phyloP scores from a whole-genome alignment of 2,888 invertebrate species.

The Aelia acuminata region DNA sequence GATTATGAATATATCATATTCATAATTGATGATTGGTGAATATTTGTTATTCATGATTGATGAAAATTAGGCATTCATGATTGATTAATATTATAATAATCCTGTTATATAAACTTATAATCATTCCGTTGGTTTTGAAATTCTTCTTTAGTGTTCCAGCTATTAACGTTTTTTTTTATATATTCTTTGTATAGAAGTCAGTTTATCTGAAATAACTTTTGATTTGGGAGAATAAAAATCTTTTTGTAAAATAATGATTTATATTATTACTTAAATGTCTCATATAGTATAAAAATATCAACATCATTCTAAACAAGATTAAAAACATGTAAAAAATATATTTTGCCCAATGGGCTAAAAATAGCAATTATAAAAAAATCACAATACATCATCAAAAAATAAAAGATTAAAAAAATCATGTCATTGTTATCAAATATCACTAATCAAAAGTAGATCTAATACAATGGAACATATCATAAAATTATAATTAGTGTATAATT shows the following conservation, averaged over 20 bases:
- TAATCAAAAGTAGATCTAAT: conserved; percentile 26
- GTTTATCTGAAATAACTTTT: no score
- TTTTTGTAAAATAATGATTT: not conserved
- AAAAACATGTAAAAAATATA: conserved; percentile 57
- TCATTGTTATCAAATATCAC: conserved; percentile 51
- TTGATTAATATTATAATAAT: no score
- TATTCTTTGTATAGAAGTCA: no score
- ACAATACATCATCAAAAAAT: not conserved
- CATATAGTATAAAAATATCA: conserved; percentile 54
- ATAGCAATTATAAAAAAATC: conserved; percentile 30
- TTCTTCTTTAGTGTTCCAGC: no score
- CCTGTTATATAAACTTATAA: no score
- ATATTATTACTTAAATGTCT: conserved; percentile 30
- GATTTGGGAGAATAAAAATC: not conserved
- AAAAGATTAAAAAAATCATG: conserved; percentile 46
- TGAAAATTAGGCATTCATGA: no score
- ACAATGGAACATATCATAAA: conserved; percentile 13
- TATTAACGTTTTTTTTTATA: no score
- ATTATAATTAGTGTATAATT: conserved; percentile 19
- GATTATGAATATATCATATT: no score
- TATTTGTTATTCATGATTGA: no score
- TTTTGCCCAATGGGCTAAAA: conserved; percentile 32
- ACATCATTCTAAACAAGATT: conserved; percentile 35
- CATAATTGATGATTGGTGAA: no score
- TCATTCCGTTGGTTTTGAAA: no score